Conservation (phyloP, 2,888 invertebrate species). For the Hemistola chrysoprasaria region DNA sequence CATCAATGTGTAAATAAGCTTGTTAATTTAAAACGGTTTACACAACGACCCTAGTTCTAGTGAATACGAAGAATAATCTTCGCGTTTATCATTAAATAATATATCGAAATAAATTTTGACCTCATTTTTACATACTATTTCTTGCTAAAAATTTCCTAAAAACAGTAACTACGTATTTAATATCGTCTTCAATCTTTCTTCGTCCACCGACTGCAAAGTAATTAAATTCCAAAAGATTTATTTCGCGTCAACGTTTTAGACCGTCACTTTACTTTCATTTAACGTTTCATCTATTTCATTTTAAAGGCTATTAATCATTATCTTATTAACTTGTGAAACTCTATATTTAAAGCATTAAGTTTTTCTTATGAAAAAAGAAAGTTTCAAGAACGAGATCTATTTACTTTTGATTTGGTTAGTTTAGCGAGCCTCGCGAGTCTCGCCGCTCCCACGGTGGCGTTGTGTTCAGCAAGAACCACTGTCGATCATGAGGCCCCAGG, state of each 20-base stretch:
- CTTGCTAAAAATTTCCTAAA: neutral
- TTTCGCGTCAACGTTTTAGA: constrained; percentile 20
- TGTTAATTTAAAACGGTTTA: no score
- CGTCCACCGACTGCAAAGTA: constrained; percentile 14
- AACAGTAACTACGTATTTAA: neutral
- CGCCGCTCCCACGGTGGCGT: no score
- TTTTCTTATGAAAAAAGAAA: no score
- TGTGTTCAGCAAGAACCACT: no score
- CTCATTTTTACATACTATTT: no score
- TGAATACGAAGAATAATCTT: no score
- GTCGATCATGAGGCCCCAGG: no score
- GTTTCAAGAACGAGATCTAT: neutral
- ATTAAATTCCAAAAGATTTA: constrained; percentile 24
- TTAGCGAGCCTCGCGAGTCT: no score
- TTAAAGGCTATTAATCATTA: constrained; percentile 21
- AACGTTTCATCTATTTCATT: constrained; percentile 20
- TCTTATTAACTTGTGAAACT: constrained; percentile 5
- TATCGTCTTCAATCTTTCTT: constrained; percentile 11
- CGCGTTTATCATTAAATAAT: no score
- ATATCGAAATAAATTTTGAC: no score
- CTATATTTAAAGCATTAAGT: neutral
- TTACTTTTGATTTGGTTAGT: neutral
- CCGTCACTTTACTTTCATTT: constrained; percentile 24
- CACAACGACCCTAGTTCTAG: no score
- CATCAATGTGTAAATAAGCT: no score